Conservation (phyloP, 2,113 vertebrate genomes). For the Channa argus region DNA sequence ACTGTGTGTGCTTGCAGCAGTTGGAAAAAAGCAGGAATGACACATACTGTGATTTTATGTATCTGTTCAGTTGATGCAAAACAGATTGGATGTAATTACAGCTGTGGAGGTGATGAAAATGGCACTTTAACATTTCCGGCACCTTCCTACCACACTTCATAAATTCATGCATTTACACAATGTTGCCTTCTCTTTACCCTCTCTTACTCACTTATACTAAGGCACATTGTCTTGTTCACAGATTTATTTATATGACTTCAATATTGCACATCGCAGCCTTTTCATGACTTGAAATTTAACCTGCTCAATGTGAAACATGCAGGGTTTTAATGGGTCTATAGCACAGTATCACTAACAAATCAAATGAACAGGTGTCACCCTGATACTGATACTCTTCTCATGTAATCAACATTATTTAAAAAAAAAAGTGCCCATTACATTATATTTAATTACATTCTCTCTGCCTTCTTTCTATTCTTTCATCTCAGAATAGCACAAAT, state of each 20-base stretch:
- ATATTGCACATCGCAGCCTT: neutral
- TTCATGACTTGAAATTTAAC: neutral
- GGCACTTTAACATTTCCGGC: conserved; percentile 5
- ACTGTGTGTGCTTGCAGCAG: neutral
- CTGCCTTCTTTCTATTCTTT: neutral
- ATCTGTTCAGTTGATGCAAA: conserved; percentile 23
- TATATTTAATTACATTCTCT: neutral
- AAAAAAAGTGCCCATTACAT: neutral
- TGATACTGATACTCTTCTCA: neutral
- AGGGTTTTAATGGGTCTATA: neutral
- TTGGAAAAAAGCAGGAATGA: neutral
- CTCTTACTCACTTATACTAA: neutral
- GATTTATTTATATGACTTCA: conserved; percentile 20
- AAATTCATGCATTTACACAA: conserved; percentile 19
- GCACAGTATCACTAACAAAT: neutral
- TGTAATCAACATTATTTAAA: no score
- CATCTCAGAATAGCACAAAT: conserved; percentile 74
- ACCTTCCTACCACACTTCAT: conserved; percentile 13
- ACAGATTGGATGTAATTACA: conserved; percentile 34
- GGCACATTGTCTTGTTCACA: neutral
- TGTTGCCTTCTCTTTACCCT: neutral
- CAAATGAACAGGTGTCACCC: neutral
- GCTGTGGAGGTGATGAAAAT: conserved; percentile 23
- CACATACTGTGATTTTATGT: neutral
- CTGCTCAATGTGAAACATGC: neutral